A percentile compares a stretch with the other conserved stretches of the same genome.
phyloP scores from a whole-genome alignment of 2,113 vertebrate species.

The Lophochroa leadbeateri region DNA sequence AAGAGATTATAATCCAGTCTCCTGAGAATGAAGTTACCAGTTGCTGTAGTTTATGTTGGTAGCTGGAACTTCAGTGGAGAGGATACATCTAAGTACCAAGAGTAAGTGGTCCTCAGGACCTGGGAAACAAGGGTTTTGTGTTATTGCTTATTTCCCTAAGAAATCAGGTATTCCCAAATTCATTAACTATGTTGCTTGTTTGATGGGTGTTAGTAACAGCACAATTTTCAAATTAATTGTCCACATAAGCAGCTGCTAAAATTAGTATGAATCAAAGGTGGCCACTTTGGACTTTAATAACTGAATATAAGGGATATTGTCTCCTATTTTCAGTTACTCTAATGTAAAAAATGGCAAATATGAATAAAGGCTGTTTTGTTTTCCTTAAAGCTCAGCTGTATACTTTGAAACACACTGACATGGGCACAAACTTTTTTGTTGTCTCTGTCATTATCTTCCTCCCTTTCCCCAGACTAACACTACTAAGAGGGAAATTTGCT shows the following conservation, averaged over 20 bases:
- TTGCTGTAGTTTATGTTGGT: neutral
- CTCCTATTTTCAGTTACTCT: neutral
- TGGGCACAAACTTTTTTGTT: neutral
- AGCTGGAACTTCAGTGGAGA: neutral
- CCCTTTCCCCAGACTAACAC: neutral
- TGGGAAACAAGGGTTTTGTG: neutral
- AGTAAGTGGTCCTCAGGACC: neutral
- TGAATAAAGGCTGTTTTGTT: neutral
- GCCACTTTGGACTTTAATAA: neutral
- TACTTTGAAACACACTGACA: neutral
- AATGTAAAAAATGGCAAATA: neutral
- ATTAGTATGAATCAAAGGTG: neutral
- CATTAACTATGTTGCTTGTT: neutral
- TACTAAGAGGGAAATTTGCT: neutral
- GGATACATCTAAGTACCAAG: neutral
- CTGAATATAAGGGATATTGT: neutral
- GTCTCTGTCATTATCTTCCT: neutral
- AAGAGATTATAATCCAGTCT: neutral
- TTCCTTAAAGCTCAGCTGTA: neutral
- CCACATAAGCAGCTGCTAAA: neutral
- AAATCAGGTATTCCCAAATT: neutral
- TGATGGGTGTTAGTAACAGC: neutral
- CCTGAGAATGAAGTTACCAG: neutral
- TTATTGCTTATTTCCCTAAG: neutral
- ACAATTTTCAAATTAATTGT: neutral